These are phyloP conservation scores for Oncorhynchus keta DNA, from an alignment of 2,113 vertebrate species.

Conservation along the genomic window DNA sequence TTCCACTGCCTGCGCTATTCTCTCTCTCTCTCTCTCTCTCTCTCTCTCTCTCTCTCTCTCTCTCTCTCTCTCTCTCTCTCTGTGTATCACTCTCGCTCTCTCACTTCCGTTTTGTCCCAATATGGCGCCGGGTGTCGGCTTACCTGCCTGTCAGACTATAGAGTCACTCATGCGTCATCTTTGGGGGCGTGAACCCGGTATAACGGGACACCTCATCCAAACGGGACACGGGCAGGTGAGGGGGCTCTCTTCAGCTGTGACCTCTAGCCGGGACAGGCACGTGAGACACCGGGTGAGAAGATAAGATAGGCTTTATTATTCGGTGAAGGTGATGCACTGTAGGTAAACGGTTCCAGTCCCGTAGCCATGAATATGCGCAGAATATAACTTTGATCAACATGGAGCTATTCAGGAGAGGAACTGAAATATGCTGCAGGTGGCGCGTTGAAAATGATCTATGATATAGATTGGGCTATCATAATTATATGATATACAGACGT, in stretches of 20 bases:
- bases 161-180: slow-evolving; percentile 60
- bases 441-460: no score
- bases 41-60: slow-evolving; percentile 17
- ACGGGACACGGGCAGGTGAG: slow-evolving; percentile 16
- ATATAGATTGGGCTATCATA: no score
- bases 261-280: neutral
- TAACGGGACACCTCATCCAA: neutral
- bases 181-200: slow-evolving; percentile 29
- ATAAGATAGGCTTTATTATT: neutral
- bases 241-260: neutral
- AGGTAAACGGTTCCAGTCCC: neutral
- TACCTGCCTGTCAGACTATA: slow-evolving; percentile 67
- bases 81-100: slow-evolving; percentile 16
- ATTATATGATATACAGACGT: no score
- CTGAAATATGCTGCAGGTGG: no score
- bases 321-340: neutral
- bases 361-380: no score
- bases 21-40: slow-evolving; percentile 23
- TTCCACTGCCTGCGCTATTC: neutral
- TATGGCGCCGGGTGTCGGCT: slow-evolving; percentile 70
- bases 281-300: neutral
- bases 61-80: neutral
- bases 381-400: no score
- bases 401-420: no score
- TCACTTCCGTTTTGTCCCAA: slow-evolving; percentile 70